Evolutionary conservation across 2,888 invertebrate genomes (phyloP), one percentile per base, ranked within the genome.

Genomic region (Drosophila leonis): DNA sequence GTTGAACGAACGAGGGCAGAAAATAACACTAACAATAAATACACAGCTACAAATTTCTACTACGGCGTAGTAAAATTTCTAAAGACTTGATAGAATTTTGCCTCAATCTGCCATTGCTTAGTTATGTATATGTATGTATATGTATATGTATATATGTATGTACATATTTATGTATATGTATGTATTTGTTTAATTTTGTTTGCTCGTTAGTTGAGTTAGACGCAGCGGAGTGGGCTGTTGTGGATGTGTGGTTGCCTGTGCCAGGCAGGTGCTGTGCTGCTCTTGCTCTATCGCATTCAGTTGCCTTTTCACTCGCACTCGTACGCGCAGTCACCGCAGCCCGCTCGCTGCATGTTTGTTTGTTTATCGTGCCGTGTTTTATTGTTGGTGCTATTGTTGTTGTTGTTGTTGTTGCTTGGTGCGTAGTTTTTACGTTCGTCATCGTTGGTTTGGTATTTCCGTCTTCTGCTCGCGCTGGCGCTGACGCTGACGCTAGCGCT

Each of bases 371-470:
- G 82, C 88, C 72, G 80, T 87, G 84, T 87, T 89, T 89, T 87
- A 75, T 79, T 82, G 84, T 89, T 81, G 75, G 37, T 65, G 61
- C 42, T 52, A 29, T 51, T 57, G 56, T 70, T 81, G 81, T 84
- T 81, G 70, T 31, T 74, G 57, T 71, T 67, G 80, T 35, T 82
- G 59, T 71, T 86, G 86, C 83, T 80, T 75, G 78, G 83, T 86
- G 90, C 90, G 85, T 85, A 88, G 85, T 86, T 88, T 88, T 88
- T 89, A 90, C 75, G 86, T 88, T 86, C 88, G 90, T 86, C 86
- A 86, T 86, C 90, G 74, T 83, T 87, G 72, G 81, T 82, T 78
- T 90, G 86, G 86, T 85, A 86, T 86, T 86, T 86, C 90, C 86
- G 86, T 90, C 90, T 86, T 90, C 72, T 85, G 88, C 73, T 72